These are phyloP conservation scores for Platalea minor DNA, from an alignment of 2,797 vertebrate genomes.

Conservation along the genomic window DNA sequence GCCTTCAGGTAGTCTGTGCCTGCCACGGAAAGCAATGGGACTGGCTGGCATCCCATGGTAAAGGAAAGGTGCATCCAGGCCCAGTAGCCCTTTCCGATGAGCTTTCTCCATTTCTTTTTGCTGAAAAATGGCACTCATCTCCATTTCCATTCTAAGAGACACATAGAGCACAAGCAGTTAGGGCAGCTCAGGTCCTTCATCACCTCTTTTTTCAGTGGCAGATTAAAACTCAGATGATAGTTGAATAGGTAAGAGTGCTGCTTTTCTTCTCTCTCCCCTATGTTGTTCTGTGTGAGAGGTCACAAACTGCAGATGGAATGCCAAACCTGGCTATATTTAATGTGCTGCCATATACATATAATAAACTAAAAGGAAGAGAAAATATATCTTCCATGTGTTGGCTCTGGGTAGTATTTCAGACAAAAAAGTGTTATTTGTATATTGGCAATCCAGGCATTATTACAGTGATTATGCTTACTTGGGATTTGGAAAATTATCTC, in stretches of 20 bases:
- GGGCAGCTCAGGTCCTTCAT: neutral
- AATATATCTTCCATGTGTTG: neutral
- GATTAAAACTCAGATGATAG: neutral
- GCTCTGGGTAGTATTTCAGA: neutral
- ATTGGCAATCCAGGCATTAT: neutral
- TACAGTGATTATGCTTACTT: neutral
- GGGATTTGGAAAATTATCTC: neutral
- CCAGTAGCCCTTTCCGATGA: conserved; percentile 85
- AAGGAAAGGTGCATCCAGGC: conserved; percentile 83
- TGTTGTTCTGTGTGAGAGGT: neutral
- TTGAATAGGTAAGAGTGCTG: neutral
- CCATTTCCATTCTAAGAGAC: conserved; percentile 84
- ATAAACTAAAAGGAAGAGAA: neutral
- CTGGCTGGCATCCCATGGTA: conserved; percentile 79
- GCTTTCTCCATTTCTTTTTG: conserved; percentile 92
- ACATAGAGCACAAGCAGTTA: conserved; percentile 10
- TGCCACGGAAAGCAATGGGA: conserved; percentile 81
- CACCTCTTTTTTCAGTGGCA: neutral
- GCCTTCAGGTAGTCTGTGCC: conserved; percentile 81
- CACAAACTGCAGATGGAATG: neutral
- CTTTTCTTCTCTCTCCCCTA: neutral
- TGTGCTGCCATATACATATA: neutral
- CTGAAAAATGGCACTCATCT: conserved; percentile 94
- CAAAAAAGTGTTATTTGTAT: neutral
- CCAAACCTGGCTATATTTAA: neutral